Percentiles rank a stretch among this genome's conserved stretches.
These are phyloP conservation scores for Lepidochrysops patricia DNA, from an alignment of 2,888 invertebrate genomes.

Conservation along the genomic window DNA sequence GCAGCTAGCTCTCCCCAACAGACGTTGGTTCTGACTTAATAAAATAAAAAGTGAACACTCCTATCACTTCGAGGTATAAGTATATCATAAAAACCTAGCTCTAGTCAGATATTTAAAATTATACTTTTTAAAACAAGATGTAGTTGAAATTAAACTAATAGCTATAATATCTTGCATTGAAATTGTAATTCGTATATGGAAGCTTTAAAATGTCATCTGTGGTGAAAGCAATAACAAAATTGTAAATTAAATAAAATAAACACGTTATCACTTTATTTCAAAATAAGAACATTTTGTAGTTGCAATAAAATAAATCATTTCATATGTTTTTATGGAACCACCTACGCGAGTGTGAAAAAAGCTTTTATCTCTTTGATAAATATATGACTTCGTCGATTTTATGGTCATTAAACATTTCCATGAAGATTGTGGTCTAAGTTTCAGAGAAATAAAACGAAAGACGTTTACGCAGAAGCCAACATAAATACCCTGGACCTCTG, in stretches of 20 bases:
- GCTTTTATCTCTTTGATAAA: not conserved
- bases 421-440: not conserved
- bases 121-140: too few species aligned
- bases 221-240: not conserved
- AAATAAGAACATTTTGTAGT: not conserved
- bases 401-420: conserved; percentile 5
- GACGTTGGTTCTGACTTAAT: too few species aligned
- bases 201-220: not conserved
- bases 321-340: not conserved
- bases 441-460: not conserved
- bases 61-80: too few species aligned
- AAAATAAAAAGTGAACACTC: too few species aligned
- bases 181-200: too few species aligned
- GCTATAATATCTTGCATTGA: too few species aligned
- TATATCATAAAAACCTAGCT: too few species aligned
- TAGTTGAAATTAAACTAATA: not conserved
- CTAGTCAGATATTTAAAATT: too few species aligned
- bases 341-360: conserved; percentile 5
- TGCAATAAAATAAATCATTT: conserved; percentile 1
- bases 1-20: too few species aligned
- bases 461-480: conserved; percentile 9
- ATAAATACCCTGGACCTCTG: conserved; percentile 16
- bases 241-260: not conserved
- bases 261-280: not conserved
- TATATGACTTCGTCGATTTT: not conserved